Base-by-base conservation (phyloP, 2,113 vertebrate species). In the Pontoporia blainvillei region DNA sequence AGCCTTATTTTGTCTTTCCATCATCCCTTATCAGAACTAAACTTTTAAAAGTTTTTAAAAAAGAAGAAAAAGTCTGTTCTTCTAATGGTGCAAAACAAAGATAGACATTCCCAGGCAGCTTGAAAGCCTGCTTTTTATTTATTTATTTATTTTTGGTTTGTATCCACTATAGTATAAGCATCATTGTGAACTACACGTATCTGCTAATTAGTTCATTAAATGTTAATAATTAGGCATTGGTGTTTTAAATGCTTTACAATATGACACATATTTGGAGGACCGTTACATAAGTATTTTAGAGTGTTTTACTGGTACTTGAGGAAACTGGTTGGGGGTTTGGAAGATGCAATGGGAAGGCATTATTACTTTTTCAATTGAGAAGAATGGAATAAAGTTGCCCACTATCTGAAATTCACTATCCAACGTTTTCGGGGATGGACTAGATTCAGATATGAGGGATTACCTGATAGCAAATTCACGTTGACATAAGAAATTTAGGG, bases 241-340 rank as follows among this genome's bases (percentile, higher is more conserved):
- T 41, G 8, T 57, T 90, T 96, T 72, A 92, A 83, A 52, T 86
- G 84, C 17, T 83, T 57, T 69, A 82, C 14, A 59, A 54, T 86
- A 66, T 54, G 20, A 72, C 78, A 59, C 54, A 76, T 71, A 75
- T 83, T 61, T 91, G 36, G 64, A 96, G 31, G 3, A 91, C 72
- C 62, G 36, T 88, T 89, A 39, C 71, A 82, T 94, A 67, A 14
- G 6, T 83, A 79, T 79, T 95, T 79, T 83, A 94, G 29, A 93
- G 7, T 90, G 36, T 75, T 96, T 88, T 62, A 17, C 8, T 84
- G 83, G 62, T 76, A 67, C 34, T 59, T 91, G 46, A 78, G 79
- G 81, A 64, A 82, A 76, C 75, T 75, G 10, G 15, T 76, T 72
- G 54, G 49, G 4, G 46, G 36, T 83, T 95, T 86, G 25, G 61